Conservation (phyloP, 2,797 vertebrate genomes). For the Dicrostonyx torquatus region DNA sequence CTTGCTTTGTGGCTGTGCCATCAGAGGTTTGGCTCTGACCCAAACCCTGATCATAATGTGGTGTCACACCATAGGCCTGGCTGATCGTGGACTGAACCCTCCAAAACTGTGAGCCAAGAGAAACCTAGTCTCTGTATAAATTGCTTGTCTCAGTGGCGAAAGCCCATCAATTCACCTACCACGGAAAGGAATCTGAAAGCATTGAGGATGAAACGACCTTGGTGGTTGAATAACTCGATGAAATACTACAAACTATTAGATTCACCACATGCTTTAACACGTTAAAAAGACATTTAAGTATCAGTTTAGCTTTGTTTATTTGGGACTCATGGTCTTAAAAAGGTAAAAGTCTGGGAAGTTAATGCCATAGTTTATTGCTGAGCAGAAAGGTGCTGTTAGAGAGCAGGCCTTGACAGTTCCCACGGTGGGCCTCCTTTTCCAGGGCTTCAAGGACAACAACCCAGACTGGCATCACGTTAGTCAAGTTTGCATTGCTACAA, state of each 20-base stretch:
- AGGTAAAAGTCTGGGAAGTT: background rate
- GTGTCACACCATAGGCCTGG: background rate
- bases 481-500: background rate
- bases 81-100: background rate
- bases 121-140: background rate
- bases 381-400: background rate
- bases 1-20: background rate
- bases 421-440: background rate
- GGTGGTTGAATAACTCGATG: background rate
- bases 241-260: constrained; percentile 11
- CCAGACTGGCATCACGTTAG: background rate
- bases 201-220: background rate
- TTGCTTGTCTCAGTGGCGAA: background rate
- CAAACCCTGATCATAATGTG: background rate
- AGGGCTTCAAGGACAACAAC: background rate
- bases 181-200: constrained; percentile 35
- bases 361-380: background rate
- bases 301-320: constrained; percentile 25
- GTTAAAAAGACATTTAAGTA: background rate
- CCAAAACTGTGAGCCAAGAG: background rate
- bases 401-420: background rate
- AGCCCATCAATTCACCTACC: background rate
- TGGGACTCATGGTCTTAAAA: background rate
- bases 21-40: background rate
- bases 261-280: background rate